Percentiles rank a stretch among this genome's conserved stretches.
Conservation (phyloP, 2,113 vertebrate genomes). For the Promerops cafer region DNA sequence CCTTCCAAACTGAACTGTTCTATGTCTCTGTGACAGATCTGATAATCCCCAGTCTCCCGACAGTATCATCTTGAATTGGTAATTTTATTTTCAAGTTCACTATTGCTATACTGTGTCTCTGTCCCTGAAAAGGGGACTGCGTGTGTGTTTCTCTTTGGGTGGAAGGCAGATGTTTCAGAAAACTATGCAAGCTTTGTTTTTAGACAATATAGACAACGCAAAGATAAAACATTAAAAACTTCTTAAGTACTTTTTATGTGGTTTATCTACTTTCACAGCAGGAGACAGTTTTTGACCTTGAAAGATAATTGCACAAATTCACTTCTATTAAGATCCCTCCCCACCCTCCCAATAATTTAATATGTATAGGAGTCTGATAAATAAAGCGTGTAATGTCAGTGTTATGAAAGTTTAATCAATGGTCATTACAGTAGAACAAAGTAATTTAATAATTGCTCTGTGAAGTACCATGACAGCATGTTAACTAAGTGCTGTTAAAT, state of each 20-base stretch:
- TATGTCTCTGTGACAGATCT: background rate
- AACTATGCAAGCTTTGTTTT: background rate
- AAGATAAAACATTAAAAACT: background rate
- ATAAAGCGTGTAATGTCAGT: conserved; percentile 8
- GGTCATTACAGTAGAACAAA: conserved; percentile 29
- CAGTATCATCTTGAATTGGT: background rate
- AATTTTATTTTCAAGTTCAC: background rate
- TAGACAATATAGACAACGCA: background rate
- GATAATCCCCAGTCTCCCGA: background rate
- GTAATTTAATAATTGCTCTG: conserved; percentile 47
- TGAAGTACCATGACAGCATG: background rate
- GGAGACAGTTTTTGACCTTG: conserved; percentile 20
- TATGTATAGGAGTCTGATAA: background rate
- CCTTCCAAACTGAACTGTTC: background rate
- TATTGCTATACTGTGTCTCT: background rate
- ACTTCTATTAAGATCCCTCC: background rate
- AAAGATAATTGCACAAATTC: background rate
- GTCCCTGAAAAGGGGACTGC: background rate
- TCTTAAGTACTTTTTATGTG: background rate
- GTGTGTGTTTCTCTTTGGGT: background rate
- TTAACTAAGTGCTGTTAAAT: background rate
- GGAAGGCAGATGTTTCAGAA: background rate
- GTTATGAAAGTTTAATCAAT: conserved; percentile 26
- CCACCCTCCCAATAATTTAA: background rate
- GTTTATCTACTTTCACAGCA: background rate